Percentiles rank a stretch among this genome's conserved stretches.
Evolutionary conservation across 2,888 invertebrate species (phyloP).

Genomic region (Orthosia gracilis): DNA sequence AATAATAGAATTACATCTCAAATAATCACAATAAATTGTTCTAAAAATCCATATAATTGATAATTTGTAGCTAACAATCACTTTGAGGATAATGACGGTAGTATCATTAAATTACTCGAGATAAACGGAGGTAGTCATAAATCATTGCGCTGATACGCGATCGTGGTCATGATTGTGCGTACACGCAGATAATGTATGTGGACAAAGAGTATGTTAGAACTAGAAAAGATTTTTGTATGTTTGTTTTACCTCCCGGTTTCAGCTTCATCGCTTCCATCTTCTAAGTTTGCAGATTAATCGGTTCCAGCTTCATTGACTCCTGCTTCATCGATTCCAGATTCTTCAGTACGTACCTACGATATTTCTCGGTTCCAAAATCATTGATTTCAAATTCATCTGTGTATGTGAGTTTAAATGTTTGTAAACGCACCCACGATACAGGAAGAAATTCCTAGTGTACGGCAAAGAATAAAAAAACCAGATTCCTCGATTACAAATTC

Average conservation of each 20-base stretch:
- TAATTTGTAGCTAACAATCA: slow-evolving; percentile 55
- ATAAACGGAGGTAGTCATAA: slow-evolving; percentile 49
- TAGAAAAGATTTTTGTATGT: background rate
- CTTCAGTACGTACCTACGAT: background rate
- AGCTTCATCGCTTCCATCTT: background rate
- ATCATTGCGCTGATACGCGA: slow-evolving; percentile 41
- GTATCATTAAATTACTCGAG: slow-evolving; percentile 48
- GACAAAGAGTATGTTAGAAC: slow-evolving; percentile 26
- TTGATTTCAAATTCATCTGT: too few relatives aligned
- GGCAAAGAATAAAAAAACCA: too few relatives aligned
- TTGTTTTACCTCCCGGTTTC: background rate
- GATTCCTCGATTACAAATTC: background rate
- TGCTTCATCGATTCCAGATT: background rate
- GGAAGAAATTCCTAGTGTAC: too few relatives aligned
- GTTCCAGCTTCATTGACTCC: background rate
- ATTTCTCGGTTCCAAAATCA: too few relatives aligned
- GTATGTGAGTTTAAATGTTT: too few relatives aligned
- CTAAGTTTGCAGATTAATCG: background rate
- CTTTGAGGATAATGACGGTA: slow-evolving; percentile 43
- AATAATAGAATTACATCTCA: slow-evolving; percentile 35
- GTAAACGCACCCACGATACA: too few relatives aligned
- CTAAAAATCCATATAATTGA: slow-evolving; percentile 58
- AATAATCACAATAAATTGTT: slow-evolving; percentile 50
- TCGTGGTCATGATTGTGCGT: slow-evolving; percentile 45
- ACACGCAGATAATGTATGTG: slow-evolving; percentile 14